Evolutionary conservation across 1,140 invertebrate species (phyloP), one percentile per base, ranked within the genome.

Genomic region (Drosophila grimshawi): DNA sequence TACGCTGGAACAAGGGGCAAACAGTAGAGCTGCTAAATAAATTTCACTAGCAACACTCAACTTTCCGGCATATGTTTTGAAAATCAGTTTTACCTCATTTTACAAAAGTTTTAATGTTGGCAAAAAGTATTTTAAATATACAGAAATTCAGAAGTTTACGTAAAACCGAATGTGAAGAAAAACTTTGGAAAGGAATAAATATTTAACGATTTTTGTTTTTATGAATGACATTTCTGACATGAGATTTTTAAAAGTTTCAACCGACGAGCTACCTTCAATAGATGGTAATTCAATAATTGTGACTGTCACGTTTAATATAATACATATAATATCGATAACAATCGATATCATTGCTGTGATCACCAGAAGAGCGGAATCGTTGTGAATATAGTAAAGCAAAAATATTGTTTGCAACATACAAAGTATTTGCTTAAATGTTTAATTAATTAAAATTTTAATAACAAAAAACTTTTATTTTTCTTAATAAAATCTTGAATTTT

Each of bases 41-140:
- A 49, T 49, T 45, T 62, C 6, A 46, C 19, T 46, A 35, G 35
- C 57, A 48, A 48, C 57, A 48, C 57, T 62, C 32, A 37, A 37
- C 59, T 61, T 61, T 33, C n/a, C 8, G 45, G 45, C 59, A 62
- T 62, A 33, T 62, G 59, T 62, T 49, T 11, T 27, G 39, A n/a
- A 37, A 33, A 37, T 49, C 8, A 27, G 5, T 35, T 49, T 60
- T 33, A 45, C 41, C 41, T 60, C 7, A 33, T 4, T 33, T 46
- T 60, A 29, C 43, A 10, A 32, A 60, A 46, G 56, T 46, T 60
- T 59, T 39, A 35, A 41, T n/a, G 27, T 57, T n/a, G 33, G 33
- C 2, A 19, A 53, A 43, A 39, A 19, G 19, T 41, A 29, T 32
- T 43, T 43, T 43, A 43, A 43, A 43, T n/a, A 43, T 43, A n/a